phyloP scores from a whole-genome alignment of 64 coral and sea anemone genomes.

The Exaiptasia diaphana region DNA sequence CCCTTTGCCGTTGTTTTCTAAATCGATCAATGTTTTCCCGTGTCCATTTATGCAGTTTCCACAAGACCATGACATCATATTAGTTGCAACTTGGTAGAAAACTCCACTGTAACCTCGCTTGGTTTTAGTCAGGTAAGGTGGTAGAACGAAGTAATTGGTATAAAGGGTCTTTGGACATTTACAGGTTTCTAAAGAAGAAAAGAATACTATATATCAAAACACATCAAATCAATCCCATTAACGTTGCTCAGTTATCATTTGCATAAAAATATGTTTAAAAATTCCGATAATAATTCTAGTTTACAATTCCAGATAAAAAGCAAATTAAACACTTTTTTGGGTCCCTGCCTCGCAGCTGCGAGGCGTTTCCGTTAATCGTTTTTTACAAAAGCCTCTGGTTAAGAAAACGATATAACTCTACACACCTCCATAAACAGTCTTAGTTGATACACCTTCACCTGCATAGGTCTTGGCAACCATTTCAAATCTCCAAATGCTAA shows the following conservation, averaged over 20 bases:
- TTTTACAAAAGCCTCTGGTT: no score
- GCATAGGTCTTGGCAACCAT: conserved; percentile 36
- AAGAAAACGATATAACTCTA: no score
- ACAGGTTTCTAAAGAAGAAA: background rate
- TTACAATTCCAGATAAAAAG: background rate
- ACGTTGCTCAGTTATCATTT: no score
- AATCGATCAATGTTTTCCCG: conserved; percentile 27
- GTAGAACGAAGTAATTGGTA: conserved; percentile 15
- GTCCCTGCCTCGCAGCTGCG: background rate
- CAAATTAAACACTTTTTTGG: background rate
- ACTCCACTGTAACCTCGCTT: conserved; percentile 4
- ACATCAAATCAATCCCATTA: no score
- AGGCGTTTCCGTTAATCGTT: background rate
- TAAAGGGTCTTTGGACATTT: conserved; percentile 36
- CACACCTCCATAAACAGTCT: conserved; percentile 28
- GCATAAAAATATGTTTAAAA: background rate
- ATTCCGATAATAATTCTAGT: background rate
- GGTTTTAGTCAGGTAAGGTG: conserved; percentile 14
- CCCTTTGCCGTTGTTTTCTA: conserved; percentile 38
- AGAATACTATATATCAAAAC: no score
- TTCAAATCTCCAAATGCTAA: conserved; percentile 46
- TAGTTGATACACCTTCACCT: conserved; percentile 37
- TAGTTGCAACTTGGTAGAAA: conserved; percentile 1
- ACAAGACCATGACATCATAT: conserved; percentile 37
- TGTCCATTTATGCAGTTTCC: conserved; percentile 42